Base-by-base conservation (phyloP, 2,113 vertebrate genomes). In the Eptesicus fuscus region DNA sequence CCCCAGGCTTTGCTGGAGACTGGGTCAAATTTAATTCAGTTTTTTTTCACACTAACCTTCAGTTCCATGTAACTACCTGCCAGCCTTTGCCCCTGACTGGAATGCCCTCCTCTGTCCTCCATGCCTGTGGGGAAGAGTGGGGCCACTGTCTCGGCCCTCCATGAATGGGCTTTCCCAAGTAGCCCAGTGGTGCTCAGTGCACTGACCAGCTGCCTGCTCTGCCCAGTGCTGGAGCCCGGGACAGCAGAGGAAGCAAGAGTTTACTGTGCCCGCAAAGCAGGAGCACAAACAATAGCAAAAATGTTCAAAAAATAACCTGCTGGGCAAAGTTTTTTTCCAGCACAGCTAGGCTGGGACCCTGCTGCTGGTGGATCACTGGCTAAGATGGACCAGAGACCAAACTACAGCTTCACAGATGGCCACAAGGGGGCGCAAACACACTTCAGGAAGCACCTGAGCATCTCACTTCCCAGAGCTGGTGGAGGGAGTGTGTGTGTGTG, bases 1-100 rank as follows among this genome's bases (percentile, higher is more conserved):
- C 82, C 78, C 88, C 84, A 93, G 85, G 94, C 94, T 95, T 23
- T 85, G 90, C 65, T 88, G 93, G 82, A 96, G 96, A 94, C 92
- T 92, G 83, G 93, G 90, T 95, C 92, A 96, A 83, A 88, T 79
- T 86, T 90, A 94, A 93, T 89, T 80, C 37, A 4, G 10, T 25
- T 77, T 77, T 92, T 77, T 90, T 83, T 47, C 67, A 85, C 20
- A 32, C 47, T 78, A 40, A 78, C 51, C 18, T 88, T 83, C 47
- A 82, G 28, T 71, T 65, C 40, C 86, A 53, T 32, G 11, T 20
- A 78, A 77, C 77, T 42, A 0, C 61, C 40, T 89, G 44, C 51
- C 74, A 69, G 69, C 30, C 70, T 91, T 90, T 70, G 16, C 8
- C 32, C 67, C 70, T 83, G 13, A 35, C 42, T 49, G 37, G 61